Evolutionary conservation across 2,113 vertebrate genomes (phyloP), one percentile per base, ranked within the genome.

Genomic region (Bungarus multicinctus): DNA sequence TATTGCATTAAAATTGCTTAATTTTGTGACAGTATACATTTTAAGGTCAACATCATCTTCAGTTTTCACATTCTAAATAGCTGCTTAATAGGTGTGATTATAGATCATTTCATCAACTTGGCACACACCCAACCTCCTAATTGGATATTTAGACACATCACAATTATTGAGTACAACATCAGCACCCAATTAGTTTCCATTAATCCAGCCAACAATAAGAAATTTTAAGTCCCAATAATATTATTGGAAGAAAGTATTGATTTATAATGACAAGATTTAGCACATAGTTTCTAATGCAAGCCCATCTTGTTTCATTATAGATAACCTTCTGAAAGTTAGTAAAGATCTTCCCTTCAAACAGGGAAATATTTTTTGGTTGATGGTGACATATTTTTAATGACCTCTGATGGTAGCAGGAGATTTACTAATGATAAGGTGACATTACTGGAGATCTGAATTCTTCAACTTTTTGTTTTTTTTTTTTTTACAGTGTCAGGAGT

Each of bases 31-130:
- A 54, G 74, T 23, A 39, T 53, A 93, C 86, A 52, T 22, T 27
- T 96, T 94, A 91, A 93, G 93, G 81, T 92, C 95, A 94, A 94
- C 94, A 39, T 90, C 94, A 92, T 89, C 92, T 93, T 88, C 91
- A 86, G 4, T 57, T 81, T 88, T 57, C 1, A 55, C 10, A 53
- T 90, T 47, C 90, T 25, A 7, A 89, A 92, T 3, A 7, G 50
- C 7, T 90, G 53, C 52, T 86, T 52, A n/a, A 88, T 89, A 27
- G 16, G 47, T 43, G 7, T 43, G 18, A 81, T 81, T 81, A 81
- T 43, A 43, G 5, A 92, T 4, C 9, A 89, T 60, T 60, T 22
- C n/a, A 52, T 86, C 30, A 22, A 39, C 50, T 43, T 8, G 8
- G 23, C 8, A 22, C 5, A 23, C 43, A 55, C 53, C 27, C 5